Base-by-base conservation (phyloP, 2,888 invertebrate species). In the Sipha maydis region DNA sequence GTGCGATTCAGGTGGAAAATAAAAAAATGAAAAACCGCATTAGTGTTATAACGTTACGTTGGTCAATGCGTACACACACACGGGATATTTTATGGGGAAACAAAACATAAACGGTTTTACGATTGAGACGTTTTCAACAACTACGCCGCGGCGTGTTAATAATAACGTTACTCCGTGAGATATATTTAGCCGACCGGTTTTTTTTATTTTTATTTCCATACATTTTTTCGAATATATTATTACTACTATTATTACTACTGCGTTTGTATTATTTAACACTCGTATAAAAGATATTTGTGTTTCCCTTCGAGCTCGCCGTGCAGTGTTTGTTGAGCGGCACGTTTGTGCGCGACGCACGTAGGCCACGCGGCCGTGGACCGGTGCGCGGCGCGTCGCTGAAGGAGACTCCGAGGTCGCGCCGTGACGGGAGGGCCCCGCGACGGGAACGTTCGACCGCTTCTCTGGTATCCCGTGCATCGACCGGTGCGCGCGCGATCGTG, bases 171-270 rank as follows among this genome's bases (percentile, higher is more conserved):
- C 61, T 61, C 9, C 25, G 8, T 9, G 61, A 25, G 61, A 61
- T 61, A 61, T 61, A 21, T 61, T 76, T 76, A 76, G 76, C 21
- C 76, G 76, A 76, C 76, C 38, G 76, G 76, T 76, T 76, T 25
- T 34, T 76, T 31, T 76, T 76, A 7, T 75, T 8, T 69, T 25
- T 69, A 34, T 34, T 34, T 34, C 4, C 1, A 7, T 71, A 19
- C 8, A n/a, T 34, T 34, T 34, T 34, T 34, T 4, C 34, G 34
- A 34, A 34, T 34, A 73, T 8, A 38, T 38, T 41, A 61, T 21
- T 61, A 56, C 21, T 67, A 21, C 11, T 41, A 41, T n/a, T n/a
- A 41, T n/a, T 25, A 31, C 3, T 21, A 31, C 34, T 21, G 67
- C 31, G 34, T 34, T 4, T 34, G 34, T 21, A 11, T 75, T 28